A percentile compares a stretch with the other conserved stretches of the same genome.
These are phyloP conservation scores for Crocidura indochinensis DNA, from an alignment of 2,797 vertebrate species.

Conservation along the genomic window DNA sequence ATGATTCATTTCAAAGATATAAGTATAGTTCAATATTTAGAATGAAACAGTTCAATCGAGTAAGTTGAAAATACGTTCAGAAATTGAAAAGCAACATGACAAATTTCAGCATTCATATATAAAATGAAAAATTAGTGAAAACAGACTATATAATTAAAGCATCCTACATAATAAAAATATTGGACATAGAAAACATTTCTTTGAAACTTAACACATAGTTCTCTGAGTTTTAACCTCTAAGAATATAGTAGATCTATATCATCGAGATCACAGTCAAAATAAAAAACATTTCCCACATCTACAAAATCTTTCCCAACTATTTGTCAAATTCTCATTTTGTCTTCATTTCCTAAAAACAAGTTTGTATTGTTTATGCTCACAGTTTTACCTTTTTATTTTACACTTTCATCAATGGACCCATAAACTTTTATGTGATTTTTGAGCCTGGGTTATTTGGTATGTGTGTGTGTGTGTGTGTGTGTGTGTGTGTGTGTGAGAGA, in stretches of 20 bases:
- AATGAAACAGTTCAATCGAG: conserved; percentile 8
- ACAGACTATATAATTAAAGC: not conserved
- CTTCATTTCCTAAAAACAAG: not conserved
- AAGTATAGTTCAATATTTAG: conserved; percentile 7
- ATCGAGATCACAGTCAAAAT: not conserved
- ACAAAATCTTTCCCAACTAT: not conserved
- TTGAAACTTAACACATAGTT: not conserved
- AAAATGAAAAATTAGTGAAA: conserved; percentile 20
- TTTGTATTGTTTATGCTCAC: not conserved
- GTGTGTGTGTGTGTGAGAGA: too few species aligned
- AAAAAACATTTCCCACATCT: not conserved
- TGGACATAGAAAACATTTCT: not conserved
- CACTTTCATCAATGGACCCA: not conserved
- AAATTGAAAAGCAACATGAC: not conserved
- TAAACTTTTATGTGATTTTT: not conserved
- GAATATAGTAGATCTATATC: not conserved
- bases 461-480: too few species aligned
- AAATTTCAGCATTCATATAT: not conserved
- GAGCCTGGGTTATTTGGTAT: not conserved
- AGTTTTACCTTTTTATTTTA: not conserved
- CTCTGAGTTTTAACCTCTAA: not conserved
- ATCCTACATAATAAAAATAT: not conserved
- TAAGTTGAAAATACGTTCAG: not conserved
- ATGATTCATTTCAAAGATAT: not conserved
- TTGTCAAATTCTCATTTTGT: not conserved